Conservation (phyloP, 1,140 invertebrate species). For the Drosophila cardini region DNA sequence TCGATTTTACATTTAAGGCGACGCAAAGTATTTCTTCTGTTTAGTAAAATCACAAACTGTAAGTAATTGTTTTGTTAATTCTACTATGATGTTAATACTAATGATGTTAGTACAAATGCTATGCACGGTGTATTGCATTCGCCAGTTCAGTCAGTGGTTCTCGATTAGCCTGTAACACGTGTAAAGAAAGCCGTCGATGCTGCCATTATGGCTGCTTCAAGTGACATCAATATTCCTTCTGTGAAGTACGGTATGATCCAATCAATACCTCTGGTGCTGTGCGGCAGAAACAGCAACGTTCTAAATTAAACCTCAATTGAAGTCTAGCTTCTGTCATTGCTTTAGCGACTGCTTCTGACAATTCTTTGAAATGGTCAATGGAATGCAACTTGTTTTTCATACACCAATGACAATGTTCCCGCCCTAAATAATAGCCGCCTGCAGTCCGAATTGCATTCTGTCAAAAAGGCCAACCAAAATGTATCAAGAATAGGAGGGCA, state of each 20-base stretch:
- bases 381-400: constrained; percentile 81
- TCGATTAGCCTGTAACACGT: constrained; percentile 46
- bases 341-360: constrained; percentile 45
- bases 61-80: too few species aligned
- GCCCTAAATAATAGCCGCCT: constrained; percentile 40
- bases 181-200: constrained; percentile 29
- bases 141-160: constrained; percentile 7
- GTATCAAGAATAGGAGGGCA: constrained; percentile 38
- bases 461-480: constrained; percentile 59
- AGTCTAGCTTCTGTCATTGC: constrained; percentile 43
- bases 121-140: constrained; percentile 46
- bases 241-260: constrained; percentile 59
- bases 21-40: too few species aligned
- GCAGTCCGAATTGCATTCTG: constrained; percentile 45
- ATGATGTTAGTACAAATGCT: too few species aligned
- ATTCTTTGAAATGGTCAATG: constrained; percentile 83
- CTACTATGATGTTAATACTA: too few species aligned
- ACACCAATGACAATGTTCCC: constrained; percentile 31
- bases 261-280: constrained; percentile 47
- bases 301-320: constrained; percentile 76
- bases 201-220: constrained; percentile 27
- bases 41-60: too few species aligned
- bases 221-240: constrained; percentile 78
- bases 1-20: too few species aligned
- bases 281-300: constrained; percentile 53